Base-by-base conservation (phyloP, 2,797 vertebrate genomes). In the Micrastur ruficollis region DNA sequence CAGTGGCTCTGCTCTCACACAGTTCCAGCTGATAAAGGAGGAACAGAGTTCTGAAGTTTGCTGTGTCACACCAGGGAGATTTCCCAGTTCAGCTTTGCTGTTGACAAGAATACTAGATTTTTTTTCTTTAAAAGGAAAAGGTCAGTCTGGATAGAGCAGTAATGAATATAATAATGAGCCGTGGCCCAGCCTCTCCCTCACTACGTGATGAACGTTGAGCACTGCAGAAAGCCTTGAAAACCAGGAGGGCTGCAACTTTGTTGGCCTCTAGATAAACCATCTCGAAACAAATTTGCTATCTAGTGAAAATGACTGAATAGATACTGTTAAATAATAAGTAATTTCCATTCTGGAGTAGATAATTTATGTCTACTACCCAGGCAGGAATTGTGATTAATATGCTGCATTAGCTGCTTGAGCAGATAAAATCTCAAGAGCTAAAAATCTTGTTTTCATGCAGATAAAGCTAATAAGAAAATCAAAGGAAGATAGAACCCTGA, bases 391-490 rank as follows among this genome's bases (percentile, higher is more conserved):
- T 89, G 71, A 94, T 95, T 96, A 94, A 81, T 88, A 93, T 31
- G 55, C 66, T 86, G 67, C 59, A 66, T 91, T 95, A 89, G 71
- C 73, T 86, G 44, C 74, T 79, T 67, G 29, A 93, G 44, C 59
- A 87, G 95, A 95, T 95, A 89, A 95, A 84, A 95, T 95, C 81
- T 92, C 38, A 67, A 65, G 73, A 80, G 71, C 76, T 91, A 27
- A 86, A 93, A 63, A 85, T 71, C 52, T 90, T 96, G 47, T 94
- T 93, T 95, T 95, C 81, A 58, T 90, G 76, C 36, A 92, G 88
- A 89, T 95, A 90, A 81, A 21, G 18, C 87, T 95, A 93, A 93
- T 86, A 83, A 75, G 59, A 89, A 95, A 93, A 89, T 89, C 66
- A 95, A 93, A 95, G 55, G 67, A 89, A 86, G 88, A 80, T 89